Evolutionary conservation across 1,140 invertebrate species (phyloP).

Genomic region (Camponotus pennsylvanicus): DNA sequence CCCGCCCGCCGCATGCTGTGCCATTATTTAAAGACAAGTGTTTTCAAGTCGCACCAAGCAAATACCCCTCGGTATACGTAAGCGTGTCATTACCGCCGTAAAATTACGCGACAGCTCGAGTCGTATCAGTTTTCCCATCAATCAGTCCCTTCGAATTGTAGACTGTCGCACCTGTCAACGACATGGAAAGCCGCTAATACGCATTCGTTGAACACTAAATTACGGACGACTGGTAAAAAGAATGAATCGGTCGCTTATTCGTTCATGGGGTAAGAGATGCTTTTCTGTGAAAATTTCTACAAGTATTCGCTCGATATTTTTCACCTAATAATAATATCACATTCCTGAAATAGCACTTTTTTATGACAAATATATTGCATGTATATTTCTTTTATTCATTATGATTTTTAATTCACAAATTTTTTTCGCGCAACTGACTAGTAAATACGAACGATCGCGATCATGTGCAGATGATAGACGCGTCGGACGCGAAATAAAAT

Average conservation of each 20-base stretch:
- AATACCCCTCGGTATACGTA: constrained; percentile 64
- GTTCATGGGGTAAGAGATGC: not conserved
- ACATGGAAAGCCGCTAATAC: not conserved
- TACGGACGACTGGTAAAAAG: not conserved
- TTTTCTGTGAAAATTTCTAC: not conserved
- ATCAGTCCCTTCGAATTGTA: constrained; percentile 68
- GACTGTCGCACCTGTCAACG: constrained; percentile 35
- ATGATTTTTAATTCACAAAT: constrained; percentile 3
- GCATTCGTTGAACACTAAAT: constrained; percentile 25
- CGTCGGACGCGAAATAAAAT: constrained; percentile 28
- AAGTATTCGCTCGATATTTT: not conserved
- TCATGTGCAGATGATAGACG: constrained; percentile 22
- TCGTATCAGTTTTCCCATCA: constrained; percentile 74
- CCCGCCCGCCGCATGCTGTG: constrained; percentile 25
- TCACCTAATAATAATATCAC: not conserved
- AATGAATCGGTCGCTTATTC: not conserved
- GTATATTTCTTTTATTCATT: not conserved
- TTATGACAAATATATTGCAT: not conserved
- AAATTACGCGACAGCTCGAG: constrained; percentile 71
- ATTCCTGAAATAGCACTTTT: not conserved
- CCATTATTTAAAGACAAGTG: constrained; percentile 69
- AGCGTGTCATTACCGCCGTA: constrained; percentile 75
- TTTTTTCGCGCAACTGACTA: not conserved
- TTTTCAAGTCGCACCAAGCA: constrained; percentile 58
- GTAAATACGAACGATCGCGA: not conserved